A percentile compares a stretch with the other conserved stretches of the same genome.
These are phyloP conservation scores for Heliornis fulica DNA, from an alignment of 2,113 vertebrate species.

Conservation along the genomic window DNA sequence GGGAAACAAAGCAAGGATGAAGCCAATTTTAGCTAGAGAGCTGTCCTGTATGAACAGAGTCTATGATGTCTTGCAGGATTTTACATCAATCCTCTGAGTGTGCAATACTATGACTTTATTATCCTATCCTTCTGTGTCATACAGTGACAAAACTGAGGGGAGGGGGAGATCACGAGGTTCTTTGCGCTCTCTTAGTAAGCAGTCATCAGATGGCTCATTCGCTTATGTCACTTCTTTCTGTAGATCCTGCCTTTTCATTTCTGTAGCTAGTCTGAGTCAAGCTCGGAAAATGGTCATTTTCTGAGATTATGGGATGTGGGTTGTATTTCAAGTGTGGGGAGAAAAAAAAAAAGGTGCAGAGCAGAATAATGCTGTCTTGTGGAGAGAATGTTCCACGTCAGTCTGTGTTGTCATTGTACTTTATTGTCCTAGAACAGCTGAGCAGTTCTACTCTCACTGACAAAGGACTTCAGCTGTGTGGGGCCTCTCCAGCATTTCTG, in stretches of 20 bases:
- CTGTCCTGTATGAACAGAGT: neutral
- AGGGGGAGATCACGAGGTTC: neutral
- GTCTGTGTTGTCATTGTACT: neutral
- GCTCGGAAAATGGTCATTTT: slow-evolving; percentile 5
- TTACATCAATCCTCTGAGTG: slow-evolving; percentile 6
- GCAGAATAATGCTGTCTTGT: neutral
- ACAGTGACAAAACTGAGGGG: neutral
- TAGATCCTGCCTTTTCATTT: slow-evolving; percentile 7
- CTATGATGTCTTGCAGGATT: neutral
- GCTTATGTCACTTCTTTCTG: neutral
- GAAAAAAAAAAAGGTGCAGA: neutral
- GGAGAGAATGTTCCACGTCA: neutral
- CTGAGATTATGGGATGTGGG: neutral
- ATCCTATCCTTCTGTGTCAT: neutral
- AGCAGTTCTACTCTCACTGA: neutral
- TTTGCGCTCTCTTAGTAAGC: neutral
- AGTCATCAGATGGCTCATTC: slow-evolving; percentile 26
- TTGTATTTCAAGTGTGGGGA: neutral
- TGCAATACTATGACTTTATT: neutral
- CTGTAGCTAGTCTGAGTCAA: slow-evolving; percentile 20
- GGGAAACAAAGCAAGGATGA: slow-evolving; percentile 28
- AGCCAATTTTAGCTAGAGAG: neutral
- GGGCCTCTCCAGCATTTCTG: neutral
- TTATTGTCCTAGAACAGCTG: neutral
- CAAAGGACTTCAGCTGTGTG: neutral